Percentiles rank a stretch among this genome's conserved stretches.
These are phyloP conservation scores for Leptinotarsa rubiginosa DNA, from an alignment of 2,888 invertebrate genomes.

Conservation along the genomic window DNA sequence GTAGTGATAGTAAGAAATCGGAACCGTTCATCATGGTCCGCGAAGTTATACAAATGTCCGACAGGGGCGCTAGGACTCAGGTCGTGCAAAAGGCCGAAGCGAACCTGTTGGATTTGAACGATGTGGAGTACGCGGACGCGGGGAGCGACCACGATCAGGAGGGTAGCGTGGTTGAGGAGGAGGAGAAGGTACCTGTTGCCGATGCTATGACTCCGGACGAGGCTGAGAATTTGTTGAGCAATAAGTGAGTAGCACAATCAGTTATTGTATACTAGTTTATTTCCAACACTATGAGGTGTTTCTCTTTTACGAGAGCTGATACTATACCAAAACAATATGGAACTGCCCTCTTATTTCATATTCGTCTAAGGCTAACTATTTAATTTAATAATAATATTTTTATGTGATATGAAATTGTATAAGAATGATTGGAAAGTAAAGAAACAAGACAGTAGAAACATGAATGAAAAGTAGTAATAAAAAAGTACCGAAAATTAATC, in stretches of 20 bases:
- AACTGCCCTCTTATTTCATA: too few relatives aligned
- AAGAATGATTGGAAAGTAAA: too few relatives aligned
- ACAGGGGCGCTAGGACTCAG: slow-evolving; percentile 44
- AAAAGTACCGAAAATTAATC: too few relatives aligned
- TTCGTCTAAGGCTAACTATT: too few relatives aligned
- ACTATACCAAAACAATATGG: too few relatives aligned
- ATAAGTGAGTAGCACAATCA: slow-evolving; percentile 72
- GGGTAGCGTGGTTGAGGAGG: slow-evolving; percentile 60
- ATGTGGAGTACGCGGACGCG: slow-evolving; percentile 71
- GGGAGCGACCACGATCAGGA: slow-evolving; percentile 67
- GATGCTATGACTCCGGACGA: slow-evolving; percentile 86
- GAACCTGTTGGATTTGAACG: slow-evolving; percentile 70
- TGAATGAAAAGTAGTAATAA: too few relatives aligned
- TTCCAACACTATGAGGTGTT: too few relatives aligned
- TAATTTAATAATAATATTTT: too few relatives aligned
- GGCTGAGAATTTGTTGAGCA: slow-evolving; percentile 87
- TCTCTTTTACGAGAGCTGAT: too few relatives aligned
- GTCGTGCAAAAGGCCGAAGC: slow-evolving; percentile 66
- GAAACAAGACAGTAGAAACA: too few relatives aligned
- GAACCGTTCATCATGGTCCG: slow-evolving; percentile 59
- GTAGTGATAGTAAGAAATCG: slow-evolving; percentile 46
- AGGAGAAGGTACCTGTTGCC: slow-evolving; percentile 64
- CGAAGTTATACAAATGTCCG: slow-evolving; percentile 55
- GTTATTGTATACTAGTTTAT: too few relatives aligned
- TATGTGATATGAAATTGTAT: too few relatives aligned